Evolutionary conservation across 2,113 vertebrate species (phyloP), one percentile per base, ranked within the genome.

Genomic region (Gallinago media): DNA sequence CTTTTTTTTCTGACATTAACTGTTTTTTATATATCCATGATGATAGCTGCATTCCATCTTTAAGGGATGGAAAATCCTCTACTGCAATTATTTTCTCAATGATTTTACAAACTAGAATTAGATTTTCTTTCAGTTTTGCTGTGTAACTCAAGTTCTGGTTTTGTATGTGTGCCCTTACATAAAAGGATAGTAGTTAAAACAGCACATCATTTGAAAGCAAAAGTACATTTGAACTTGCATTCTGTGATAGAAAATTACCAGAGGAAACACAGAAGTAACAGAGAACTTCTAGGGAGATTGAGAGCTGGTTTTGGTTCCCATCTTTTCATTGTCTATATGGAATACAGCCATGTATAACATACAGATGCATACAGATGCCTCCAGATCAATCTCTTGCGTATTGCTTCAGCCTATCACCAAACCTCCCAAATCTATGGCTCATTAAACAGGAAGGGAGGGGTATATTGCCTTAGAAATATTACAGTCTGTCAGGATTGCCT

Each of bases 381-480:
- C 20, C 84, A 81, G 75, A 71, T 50, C 79, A 54, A 81, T 36
- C 80, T 88, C 76, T 84, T n/a, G 8, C 78, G 61, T 12, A 61
- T 90, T 96, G 89, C 66, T 98, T 97, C 95, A 96, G 62, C 84
- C 91, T 96, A 95, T 79, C 88, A 96, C 95, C 49, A 83, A 96
- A 97, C 85, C 80, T 94, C 94, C 80, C 95, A 98, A 98, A 98
- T 89, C 96, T 79, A 92, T 58, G 92, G 96, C 94, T 98, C 98
- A 98, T 98, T 98, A 98, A 97, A 97, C 97, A 98, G 96, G 82
- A 95, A 97, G 91, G 94, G 97, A 98, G 97, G 97, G 98, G 78
- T 71, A 67, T 66, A 92, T 95, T 95, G 74, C 52, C 59, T 95
- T 34, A 96, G 96, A 98, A 97, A 97, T 95, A 95, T 94, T 94